Evolutionary conservation across 2,888 invertebrate species (phyloP), one percentile per base, ranked within the genome.

Genomic region (Orthonychiurus folsomi): DNA sequence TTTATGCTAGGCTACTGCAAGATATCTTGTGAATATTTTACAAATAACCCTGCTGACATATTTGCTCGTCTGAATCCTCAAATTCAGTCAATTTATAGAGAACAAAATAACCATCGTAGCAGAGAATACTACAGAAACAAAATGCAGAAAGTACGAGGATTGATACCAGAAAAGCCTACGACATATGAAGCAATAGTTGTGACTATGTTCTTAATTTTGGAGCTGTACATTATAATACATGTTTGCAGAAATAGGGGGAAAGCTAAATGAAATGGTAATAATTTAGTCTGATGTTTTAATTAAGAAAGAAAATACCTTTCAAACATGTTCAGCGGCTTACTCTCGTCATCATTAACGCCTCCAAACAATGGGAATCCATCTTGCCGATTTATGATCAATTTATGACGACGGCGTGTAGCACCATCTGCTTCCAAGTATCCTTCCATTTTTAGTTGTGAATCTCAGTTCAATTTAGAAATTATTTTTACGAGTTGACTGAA

Each of bases 371-470:
- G 37, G 12, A 25, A n/a, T 56, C 24, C 56, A 56, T 24, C 24
- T 5, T 56, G 56, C 3, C 18, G 25, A n/a, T 59, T 47, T 9
- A 59, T 59, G 50, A 59, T 59, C 25, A 59, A 23, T 59, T 59
- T 59, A 25, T 48, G 48, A n/a, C 59, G 20, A 23, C 59, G 48
- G 5, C 59, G 48, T 18, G 59, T 20, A 5, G 12, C 52, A 23
- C 59, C 59, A 15, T 50, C 47, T 12, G 28, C 59, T 59, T 59
- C 59, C 59, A 59, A 25, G 23, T 59, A 59, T 5, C 59, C 50
- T 23, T 48, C 59, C 59, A 59, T 59, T 50, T 48, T 56, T 5
- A 26, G 5, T 37, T 37, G 9, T 9, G 37, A 37, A 37, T 37
- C 37, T 37, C 37, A 37, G 9, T 37, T 5, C 37, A 37, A 37